Base-by-base conservation (phyloP, 2,888 invertebrate species). In the Morpho achilles region DNA sequence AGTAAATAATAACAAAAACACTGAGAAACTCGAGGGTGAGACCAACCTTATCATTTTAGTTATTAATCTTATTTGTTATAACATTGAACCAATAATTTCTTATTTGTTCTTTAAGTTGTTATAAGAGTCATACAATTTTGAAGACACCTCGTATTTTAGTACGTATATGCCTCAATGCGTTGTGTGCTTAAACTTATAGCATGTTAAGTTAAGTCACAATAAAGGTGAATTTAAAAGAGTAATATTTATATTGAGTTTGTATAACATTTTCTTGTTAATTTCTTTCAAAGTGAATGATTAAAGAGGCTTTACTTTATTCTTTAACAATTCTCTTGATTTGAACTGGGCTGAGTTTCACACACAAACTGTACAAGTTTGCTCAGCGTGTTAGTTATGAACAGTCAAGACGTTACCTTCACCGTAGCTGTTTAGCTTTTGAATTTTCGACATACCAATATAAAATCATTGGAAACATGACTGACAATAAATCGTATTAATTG, bases 221-320 rank as follows among this genome's bases (percentile, higher is more conserved):
- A 32, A 32, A 32, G 32, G 32, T 32, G 32, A 1, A 5, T 32
- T 32, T 32, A 32, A 32, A 32, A 32, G 32, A 32, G 5, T 32
- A 32, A 32, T 32, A 32, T 32, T 32, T 32, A 43, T 43, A 43
- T 43, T 9, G n/a, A 43, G 43, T 87, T 83, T 84, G 73, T 69
- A 66, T 73, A 76, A 72, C 74, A 79, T 80, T 79, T 80, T 76
- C 79, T 78, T 73, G 85, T 84, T 85, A 86, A 87, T 86, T 84
- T 79, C 68, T 77, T 72, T 83, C 7, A 87, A 87, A 88, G 84
- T 84, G 84, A 84, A 84, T 82, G 80, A 88, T 87, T 87, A 87
- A 84, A 77, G 77, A 69, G 69, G 69, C 84, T 87, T 83, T 85
- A 75, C 80, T 67, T 71, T 73, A 66, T 66, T 68, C 64, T 78